Base-by-base conservation (phyloP, 2,797 vertebrate species). In the Kryptopterus vitreolus region DNA sequence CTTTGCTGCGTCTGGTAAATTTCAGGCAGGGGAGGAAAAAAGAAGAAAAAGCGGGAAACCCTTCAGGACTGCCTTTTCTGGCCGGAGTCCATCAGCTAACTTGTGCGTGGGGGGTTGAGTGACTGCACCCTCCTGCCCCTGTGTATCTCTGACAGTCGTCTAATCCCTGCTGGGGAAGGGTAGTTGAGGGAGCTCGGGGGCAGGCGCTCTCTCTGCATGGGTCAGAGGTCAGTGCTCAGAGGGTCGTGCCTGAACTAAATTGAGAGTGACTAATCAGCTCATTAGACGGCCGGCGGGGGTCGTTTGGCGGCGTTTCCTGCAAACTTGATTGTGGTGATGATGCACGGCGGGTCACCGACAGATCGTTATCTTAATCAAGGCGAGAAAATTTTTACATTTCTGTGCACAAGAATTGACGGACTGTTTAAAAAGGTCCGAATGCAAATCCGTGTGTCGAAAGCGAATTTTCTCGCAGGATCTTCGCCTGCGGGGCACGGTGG, bases 141-240 rank as follows among this genome's bases (percentile, higher is more conserved):
- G 48, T 12, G 26, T 71, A 31, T 71, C 26, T 12, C 70, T 76
- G 71, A 79, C 43, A 68, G 52, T 33, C 78, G 79, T 85, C 72
- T 66, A 38, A 52, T 76, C 26, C 62, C 20, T 26, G 26, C 73
- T 66, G 68, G 16, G 35, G 62, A 43, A 43, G 38, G 38, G 38
- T 6, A 6, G 6, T 43, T 81, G 66, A 33, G 63, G 70, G 71
- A 63, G 79, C n/a, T 15, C 15, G 24, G 65, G 76, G 83, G 81
- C 89, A 89, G 88, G 87, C 90, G 90, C 81, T 84, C n/a, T 16
- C 79, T 84, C 83, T 62, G 35, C 68, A 53, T 86, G 84, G 87
- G 70, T 84, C 71, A 68, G 76, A 55, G 62, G 12, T 76, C 50
- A 38, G 81, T 61, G 20, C 31, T n/a, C 26, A 13, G 15, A 62